Conservation (phyloP, 2,888 invertebrate genomes). For the Pantelozetes paolii region DNA sequence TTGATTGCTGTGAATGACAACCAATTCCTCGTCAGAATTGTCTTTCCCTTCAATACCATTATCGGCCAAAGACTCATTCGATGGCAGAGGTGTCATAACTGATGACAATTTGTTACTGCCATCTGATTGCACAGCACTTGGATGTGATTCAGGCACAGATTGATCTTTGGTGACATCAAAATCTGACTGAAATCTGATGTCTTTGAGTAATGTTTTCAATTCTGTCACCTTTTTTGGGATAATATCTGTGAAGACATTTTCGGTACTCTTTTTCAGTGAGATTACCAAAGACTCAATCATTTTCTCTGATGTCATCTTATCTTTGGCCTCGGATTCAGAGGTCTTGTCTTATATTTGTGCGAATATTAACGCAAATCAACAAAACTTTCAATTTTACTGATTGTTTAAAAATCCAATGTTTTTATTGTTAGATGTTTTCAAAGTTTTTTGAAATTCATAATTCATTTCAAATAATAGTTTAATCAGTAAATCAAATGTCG, state of each 20-base stretch:
- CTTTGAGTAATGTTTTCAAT: not conserved
- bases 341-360: too few species aligned
- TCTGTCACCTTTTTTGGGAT: not conserved
- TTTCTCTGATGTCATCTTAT: not conserved
- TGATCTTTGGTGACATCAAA: not conserved
- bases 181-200: not conserved
- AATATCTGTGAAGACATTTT: not conserved
- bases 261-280: not conserved
- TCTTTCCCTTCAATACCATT: not conserved
- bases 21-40: not conserved
- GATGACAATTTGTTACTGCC: not conserved
- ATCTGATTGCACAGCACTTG: not conserved
- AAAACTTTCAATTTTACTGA: too few species aligned
- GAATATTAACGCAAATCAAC: too few species aligned
- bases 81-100: not conserved
- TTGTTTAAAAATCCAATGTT: too few species aligned
- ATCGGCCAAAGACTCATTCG: not conserved
- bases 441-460: too few species aligned
- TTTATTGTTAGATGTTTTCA: too few species aligned
- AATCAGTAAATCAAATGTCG: too few species aligned
- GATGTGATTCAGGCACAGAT: not conserved
- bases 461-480: too few species aligned
- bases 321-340: too few species aligned
- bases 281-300: not conserved
- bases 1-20: not conserved